A percentile compares a stretch with the other conserved stretches of the same genome.
These are phyloP conservation scores for Saimiri boliviensis DNA, from an alignment of 2,113 vertebrate species.

Conservation along the genomic window DNA sequence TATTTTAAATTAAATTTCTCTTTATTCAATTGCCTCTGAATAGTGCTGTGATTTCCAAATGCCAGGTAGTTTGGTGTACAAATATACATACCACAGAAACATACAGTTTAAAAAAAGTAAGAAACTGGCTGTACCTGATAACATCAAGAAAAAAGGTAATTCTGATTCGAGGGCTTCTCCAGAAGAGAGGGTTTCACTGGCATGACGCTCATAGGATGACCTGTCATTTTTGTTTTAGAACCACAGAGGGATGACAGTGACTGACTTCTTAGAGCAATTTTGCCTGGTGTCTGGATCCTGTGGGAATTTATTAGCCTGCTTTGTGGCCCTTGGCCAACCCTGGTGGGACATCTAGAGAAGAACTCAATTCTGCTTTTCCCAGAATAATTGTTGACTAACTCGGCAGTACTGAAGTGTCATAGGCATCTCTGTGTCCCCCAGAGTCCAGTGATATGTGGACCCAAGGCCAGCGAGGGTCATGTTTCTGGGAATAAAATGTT, in stretches of 20 bases:
- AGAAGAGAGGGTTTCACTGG: neutral
- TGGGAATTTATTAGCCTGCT: neutral
- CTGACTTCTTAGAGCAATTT: neutral
- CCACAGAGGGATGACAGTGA: neutral
- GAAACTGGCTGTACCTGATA: neutral
- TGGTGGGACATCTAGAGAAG: constrained; percentile 23
- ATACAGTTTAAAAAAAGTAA: neutral
- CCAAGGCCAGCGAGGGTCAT: neutral
- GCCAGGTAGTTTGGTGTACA: neutral
- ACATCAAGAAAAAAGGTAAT: neutral
- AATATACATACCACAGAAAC: neutral
- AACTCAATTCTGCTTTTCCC: constrained; percentile 58
- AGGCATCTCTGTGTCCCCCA: constrained; percentile 5
- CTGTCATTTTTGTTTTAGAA: neutral
- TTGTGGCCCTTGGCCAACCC: neutral
- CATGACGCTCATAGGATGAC: neutral
- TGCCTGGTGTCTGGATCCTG: neutral
- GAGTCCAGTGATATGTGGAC: constrained; percentile 14
- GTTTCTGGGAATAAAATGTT: constrained; percentile 39
- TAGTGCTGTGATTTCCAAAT: neutral
- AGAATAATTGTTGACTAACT: constrained; percentile 44
- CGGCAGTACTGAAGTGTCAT: constrained; percentile 11
- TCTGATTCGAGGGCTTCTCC: neutral
- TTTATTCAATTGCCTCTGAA: neutral
- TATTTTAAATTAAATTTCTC: neutral